These are phyloP conservation scores for Melieria picta DNA, from an alignment of 2,888 invertebrate species.

Conservation along the genomic window DNA sequence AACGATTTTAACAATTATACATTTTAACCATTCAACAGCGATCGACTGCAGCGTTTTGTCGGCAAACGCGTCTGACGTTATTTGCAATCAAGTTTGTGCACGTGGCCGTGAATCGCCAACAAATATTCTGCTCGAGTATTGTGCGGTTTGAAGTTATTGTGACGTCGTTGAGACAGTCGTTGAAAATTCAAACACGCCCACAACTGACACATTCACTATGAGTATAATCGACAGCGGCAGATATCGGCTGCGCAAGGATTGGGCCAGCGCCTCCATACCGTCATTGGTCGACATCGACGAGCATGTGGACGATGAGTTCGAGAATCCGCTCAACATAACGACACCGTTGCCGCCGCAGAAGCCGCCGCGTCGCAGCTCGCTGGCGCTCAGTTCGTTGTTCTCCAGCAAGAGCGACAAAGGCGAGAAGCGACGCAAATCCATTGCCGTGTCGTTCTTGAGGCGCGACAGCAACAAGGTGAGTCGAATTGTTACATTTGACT, in stretches of 20 bases:
- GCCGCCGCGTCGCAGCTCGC: constrained; percentile 63
- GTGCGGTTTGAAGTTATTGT: too few species aligned
- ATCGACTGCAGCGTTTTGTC: too few species aligned
- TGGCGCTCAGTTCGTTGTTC: constrained; percentile 59
- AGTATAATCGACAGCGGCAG: constrained; percentile 64
- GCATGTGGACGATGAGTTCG: constrained; percentile 52
- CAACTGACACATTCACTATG: constrained; percentile 48
- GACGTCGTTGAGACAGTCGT: too few species aligned
- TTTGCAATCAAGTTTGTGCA: too few species aligned
- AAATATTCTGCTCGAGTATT: too few species aligned
- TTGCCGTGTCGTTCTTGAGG: constrained; percentile 63
- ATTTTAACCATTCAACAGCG: too few species aligned
- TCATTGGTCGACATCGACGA: constrained; percentile 65
- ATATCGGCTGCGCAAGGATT: constrained; percentile 65
- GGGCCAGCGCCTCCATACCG: constrained; percentile 65
- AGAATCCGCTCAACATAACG: constrained; percentile 45
- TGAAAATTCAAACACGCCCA: too few species aligned
- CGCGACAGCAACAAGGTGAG: constrained; percentile 63
- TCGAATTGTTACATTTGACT: not conserved
- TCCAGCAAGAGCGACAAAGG: constrained; percentile 56
- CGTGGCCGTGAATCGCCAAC: too few species aligned
- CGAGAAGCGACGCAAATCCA: constrained; percentile 66
- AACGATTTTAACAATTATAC: too few species aligned
- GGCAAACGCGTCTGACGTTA: too few species aligned
- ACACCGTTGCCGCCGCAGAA: constrained; percentile 53